A percentile compares a stretch with the other conserved stretches of the same genome.
phyloP scores from a whole-genome alignment of 2,888 invertebrate genomes.

The Macrosoma leucophasiata region DNA sequence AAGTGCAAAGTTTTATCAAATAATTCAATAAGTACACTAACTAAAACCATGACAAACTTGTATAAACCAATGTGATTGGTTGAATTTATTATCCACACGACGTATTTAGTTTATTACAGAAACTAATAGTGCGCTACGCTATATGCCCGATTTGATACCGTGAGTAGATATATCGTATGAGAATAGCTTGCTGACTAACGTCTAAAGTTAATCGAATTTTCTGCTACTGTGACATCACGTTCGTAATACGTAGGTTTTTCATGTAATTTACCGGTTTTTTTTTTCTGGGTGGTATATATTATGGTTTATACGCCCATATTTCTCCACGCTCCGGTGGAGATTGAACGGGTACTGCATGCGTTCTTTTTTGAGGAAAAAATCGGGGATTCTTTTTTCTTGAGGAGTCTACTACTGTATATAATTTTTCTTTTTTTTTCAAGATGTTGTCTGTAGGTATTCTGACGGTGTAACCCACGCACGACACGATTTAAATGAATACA shows the following conservation, averaged over 20 bases:
- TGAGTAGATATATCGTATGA: conserved; percentile 30
- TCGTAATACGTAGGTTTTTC: conserved; percentile 39
- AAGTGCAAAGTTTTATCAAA: no score
- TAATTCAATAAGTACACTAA: no score
- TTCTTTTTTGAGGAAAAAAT: conserved; percentile 37
- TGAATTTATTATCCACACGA: no score
- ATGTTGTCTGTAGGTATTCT: not conserved
- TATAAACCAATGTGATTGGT: no score
- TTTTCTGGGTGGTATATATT: conserved; percentile 42
- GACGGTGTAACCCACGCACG: no score
- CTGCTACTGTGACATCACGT: conserved; percentile 56
- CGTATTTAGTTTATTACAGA: no score
- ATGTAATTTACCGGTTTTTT: conserved; percentile 54
- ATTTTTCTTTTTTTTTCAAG: conserved; percentile 11
- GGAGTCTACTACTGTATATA: conserved; percentile 24
- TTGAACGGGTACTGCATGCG: conserved; percentile 44
- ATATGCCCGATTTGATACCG: no score
- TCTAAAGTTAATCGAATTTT: conserved; percentile 60
- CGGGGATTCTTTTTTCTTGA: conserved; percentile 31
- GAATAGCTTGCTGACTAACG: conserved; percentile 51
- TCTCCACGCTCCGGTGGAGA: conserved; percentile 52
- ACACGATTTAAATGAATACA: no score
- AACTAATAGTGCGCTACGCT: no score
- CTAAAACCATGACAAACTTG: no score
- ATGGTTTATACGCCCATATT: conserved; percentile 53